Evolutionary conservation across 2,888 invertebrate species (phyloP), one percentile per base, ranked within the genome.

Genomic region (Leptinotarsa rubiginosa): DNA sequence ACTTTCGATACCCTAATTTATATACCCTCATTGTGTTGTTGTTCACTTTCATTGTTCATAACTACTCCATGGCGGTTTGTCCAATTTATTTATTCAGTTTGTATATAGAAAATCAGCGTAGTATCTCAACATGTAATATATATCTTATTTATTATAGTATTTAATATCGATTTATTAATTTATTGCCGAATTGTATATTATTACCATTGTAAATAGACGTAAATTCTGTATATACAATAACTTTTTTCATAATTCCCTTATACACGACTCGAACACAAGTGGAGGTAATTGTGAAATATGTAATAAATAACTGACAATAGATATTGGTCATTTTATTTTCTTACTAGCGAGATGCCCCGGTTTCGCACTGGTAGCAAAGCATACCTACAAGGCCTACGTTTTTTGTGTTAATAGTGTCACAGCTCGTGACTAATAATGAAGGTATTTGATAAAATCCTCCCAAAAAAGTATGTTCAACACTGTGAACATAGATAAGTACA

Each of bases 51-150:
- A 25, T 25, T 12, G 15, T 13, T 22, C 22, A 22, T 20, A 4
- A 13, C 56, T 56, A 13, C 10, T 56, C 20, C 13, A 13, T 22
- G 13, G 15, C 20, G 56, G 20, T 15, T 22, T 56, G 22, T 20
- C 56, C 12, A 56, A 79, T 78, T 82, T 82, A 82, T 83, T 83
- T 80, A 79, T 79, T 77, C 68, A 62, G 65, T 69, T 66, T 84
- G 83, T 83, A 84, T 62, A 84, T 83, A 84, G 47, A 78, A 74
- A 79, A 84, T 84, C 84, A 85, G 84, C 85, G 79, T 78, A 77
- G 82, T 80, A 85, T 85, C 85, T 85, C 85, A 85, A 76, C 73
- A 76, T 80, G 80, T 83, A 81, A 82, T 80, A 82, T 81, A 81
- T 82, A 78, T 74, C 74, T 78, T 81, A 82, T 80, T 81, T 81